Evolutionary conservation across 2,797 vertebrate genomes (phyloP).

Genomic region (Rhabdophis nuchalis): DNA sequence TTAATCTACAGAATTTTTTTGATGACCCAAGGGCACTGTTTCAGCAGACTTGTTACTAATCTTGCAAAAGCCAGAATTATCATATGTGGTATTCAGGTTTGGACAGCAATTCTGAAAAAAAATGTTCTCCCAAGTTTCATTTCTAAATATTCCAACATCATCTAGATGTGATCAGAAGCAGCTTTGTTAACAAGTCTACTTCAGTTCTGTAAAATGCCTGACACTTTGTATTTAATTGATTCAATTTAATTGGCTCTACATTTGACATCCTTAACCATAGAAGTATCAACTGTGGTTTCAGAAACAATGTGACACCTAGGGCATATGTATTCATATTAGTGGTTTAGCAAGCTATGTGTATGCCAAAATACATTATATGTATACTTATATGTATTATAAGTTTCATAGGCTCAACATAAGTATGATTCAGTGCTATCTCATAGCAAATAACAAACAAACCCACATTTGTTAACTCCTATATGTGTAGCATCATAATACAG

Average conservation of each 20-base stretch:
- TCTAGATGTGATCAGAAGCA: background rate
- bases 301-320: background rate
- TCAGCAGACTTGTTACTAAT: background rate
- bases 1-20: background rate
- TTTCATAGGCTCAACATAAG: background rate
- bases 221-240: background rate
- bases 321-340: background rate
- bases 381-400: too few species aligned
- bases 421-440: background rate
- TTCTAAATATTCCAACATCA: background rate
- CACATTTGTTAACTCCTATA: background rate
- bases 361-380: background rate
- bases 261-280: background rate
- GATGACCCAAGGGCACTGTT: background rate
- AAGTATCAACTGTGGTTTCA: background rate
- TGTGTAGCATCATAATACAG: background rate
- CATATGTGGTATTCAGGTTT: background rate
- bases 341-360: background rate
- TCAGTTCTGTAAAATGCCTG: background rate
- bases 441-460: background rate
- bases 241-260: background rate
- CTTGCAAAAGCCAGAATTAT: background rate
- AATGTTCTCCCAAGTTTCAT: background rate
- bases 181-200: background rate
- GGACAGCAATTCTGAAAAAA: background rate